phyloP scores from a whole-genome alignment of 2,797 vertebrate species.

The Peromyscus melanophrys region DNA sequence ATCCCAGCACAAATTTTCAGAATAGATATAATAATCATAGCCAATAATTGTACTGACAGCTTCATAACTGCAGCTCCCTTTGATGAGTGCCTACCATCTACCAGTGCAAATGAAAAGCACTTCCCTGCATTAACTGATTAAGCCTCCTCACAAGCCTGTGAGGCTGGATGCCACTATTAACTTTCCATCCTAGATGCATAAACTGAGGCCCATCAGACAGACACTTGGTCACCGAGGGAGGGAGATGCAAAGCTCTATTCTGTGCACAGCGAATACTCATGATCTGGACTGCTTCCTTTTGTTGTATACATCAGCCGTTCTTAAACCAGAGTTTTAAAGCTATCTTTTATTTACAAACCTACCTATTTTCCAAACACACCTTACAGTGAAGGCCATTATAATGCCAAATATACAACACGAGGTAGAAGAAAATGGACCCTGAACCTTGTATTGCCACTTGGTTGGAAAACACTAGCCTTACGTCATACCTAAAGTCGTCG shows the following conservation, averaged over 20 bases:
- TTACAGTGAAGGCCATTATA: neutral
- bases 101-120: neutral
- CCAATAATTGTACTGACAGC: neutral
- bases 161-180: neutral
- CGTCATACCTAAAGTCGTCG: neutral
- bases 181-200: neutral
- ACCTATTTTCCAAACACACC: conserved; percentile 45
- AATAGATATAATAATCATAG: conserved; percentile 1
- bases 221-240: neutral
- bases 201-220: neutral
- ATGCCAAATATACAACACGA: neutral
- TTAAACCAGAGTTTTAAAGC: conserved; percentile 18
- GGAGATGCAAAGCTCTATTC: neutral
- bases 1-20: neutral
- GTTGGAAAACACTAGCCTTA: neutral
- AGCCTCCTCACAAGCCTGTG: neutral
- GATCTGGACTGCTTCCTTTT: neutral
- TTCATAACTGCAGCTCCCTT: neutral
- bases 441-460: neutral
- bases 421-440: neutral
- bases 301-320: conserved; percentile 18
- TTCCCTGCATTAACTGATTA: neutral
- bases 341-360: conserved; percentile 24
- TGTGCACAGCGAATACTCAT: neutral
- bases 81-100: neutral